A percentile compares a stretch with the other conserved stretches of the same genome.
phyloP scores from a whole-genome alignment of 2,888 invertebrate species.

The Pollenia angustigena region DNA sequence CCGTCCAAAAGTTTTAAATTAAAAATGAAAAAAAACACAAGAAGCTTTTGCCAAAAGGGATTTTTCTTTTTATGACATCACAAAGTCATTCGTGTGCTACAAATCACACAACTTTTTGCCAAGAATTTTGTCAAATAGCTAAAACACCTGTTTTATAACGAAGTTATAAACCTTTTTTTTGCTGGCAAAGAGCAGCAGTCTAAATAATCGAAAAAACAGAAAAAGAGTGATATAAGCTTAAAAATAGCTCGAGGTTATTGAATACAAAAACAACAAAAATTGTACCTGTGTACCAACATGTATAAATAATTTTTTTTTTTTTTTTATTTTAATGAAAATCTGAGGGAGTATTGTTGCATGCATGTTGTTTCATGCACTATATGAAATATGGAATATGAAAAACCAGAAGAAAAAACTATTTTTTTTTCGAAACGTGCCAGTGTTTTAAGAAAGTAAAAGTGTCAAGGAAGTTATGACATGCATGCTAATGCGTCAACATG shows the following conservation, averaged over 20 bases:
- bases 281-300: not conserved
- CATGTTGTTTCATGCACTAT: conserved; percentile 39
- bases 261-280: conserved; percentile 23
- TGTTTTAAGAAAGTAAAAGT: conserved; percentile 68
- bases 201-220: conserved; percentile 5
- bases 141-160: conserved; percentile 55
- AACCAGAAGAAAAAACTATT: conserved; percentile 1
- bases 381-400: not conserved
- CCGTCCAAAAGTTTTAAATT: not conserved
- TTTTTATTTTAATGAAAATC: conserved; percentile 26
- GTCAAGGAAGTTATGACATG: conserved; percentile 71
- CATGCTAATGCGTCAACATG: conserved; percentile 69
- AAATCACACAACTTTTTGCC: not conserved
- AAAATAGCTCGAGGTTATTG: conserved; percentile 61
- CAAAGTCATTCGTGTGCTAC: not conserved
- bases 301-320: not conserved
- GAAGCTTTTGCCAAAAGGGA: conserved; percentile 31
- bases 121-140: conserved; percentile 43
- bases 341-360: conserved; percentile 57
- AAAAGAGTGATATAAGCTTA: conserved; percentile 37
- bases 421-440: conserved; percentile 54
- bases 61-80: conserved; percentile 11
- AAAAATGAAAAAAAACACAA: conserved; percentile 23
- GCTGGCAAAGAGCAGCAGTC: not conserved
- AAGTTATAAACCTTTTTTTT: conserved; percentile 22